phyloP scores from a whole-genome alignment of 2,797 vertebrate species.

The Sebastes hubbsi region DNA sequence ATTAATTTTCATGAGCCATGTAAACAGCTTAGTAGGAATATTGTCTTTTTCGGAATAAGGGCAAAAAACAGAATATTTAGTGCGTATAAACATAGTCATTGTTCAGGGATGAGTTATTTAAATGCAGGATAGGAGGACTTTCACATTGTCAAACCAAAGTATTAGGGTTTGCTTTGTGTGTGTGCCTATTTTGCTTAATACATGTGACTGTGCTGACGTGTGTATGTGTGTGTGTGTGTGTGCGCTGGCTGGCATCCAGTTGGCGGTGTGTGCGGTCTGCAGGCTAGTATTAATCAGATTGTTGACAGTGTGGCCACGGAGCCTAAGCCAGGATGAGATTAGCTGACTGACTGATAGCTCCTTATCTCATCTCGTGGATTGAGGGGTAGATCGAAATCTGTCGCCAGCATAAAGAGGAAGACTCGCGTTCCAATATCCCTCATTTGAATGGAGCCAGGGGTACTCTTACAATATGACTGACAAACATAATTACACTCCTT shows the following conservation, averaged over 20 bases:
- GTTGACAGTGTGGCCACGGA: conserved; percentile 62
- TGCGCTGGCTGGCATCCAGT: conserved; percentile 49
- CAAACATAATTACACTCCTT: conserved; percentile 26
- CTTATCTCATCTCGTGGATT: conserved; percentile 52
- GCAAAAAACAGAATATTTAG: accelerated
- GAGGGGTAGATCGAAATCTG: conserved; percentile 41
- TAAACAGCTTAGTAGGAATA: background rate
- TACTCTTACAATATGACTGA: conserved; percentile 24
- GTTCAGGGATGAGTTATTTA: background rate
- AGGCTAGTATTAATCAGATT: conserved; percentile 73
- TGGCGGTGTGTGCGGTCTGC: conserved; percentile 53
- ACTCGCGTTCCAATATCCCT: conserved; percentile 6
- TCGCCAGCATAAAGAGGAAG: background rate
- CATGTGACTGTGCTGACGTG: background rate
- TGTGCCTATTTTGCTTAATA: background rate
- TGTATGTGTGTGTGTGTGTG: background rate
- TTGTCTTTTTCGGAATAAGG: background rate
- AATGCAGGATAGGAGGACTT: background rate
- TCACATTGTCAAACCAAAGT: background rate
- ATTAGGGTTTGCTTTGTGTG: background rate
- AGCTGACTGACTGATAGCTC: conserved; percentile 58
- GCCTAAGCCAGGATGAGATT: conserved; percentile 65
- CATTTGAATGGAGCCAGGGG: conserved; percentile 12
- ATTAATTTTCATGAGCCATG: background rate
- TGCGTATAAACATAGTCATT: accelerated